Evolutionary conservation across 2,888 invertebrate species (phyloP).

Genomic region (Eilema depressum): DNA sequence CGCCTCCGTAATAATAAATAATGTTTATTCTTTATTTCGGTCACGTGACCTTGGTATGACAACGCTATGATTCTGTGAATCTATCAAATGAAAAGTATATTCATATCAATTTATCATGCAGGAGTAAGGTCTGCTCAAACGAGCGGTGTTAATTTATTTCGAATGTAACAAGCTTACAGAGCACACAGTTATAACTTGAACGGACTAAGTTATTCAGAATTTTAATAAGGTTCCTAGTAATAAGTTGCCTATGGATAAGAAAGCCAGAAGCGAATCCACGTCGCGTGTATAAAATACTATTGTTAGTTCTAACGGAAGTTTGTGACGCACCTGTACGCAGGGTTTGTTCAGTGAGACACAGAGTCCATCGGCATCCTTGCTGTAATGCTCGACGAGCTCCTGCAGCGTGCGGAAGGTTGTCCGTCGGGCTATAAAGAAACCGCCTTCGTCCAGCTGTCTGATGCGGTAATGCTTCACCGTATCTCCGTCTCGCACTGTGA

Average conservation of each 20-base stretch:
- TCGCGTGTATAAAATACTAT: background rate
- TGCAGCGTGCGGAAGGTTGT: conserved; percentile 99
- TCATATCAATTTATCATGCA: background rate
- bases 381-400: conserved; percentile 99
- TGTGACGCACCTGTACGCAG: conserved; percentile 92
- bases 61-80: conserved; percentile 47
- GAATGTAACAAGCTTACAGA: conserved; percentile 30
- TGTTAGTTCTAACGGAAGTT: background rate
- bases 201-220: conserved; percentile 41
- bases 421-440: conserved; percentile 99
- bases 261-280: background rate
- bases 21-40: conserved; percentile 54
- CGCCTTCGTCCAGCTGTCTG: conserved; percentile 99
- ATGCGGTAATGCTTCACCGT: conserved; percentile 99
- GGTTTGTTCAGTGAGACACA: conserved; percentile 99
- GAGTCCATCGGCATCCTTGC: conserved; percentile 98
- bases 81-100: conserved; percentile 22
- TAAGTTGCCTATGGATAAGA: conserved; percentile 44
- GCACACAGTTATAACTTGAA: conserved; percentile 20
- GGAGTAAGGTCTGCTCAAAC: background rate
- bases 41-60: conserved; percentile 62
- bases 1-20: conserved; percentile 62
- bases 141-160: conserved; percentile 28
- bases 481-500: conserved; percentile 98
- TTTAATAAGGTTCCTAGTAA: conserved; percentile 44